Percentiles rank a stretch among this genome's conserved stretches.
phyloP scores from a whole-genome alignment of 2,797 vertebrate species.

The Sphenodon punctatus region DNA sequence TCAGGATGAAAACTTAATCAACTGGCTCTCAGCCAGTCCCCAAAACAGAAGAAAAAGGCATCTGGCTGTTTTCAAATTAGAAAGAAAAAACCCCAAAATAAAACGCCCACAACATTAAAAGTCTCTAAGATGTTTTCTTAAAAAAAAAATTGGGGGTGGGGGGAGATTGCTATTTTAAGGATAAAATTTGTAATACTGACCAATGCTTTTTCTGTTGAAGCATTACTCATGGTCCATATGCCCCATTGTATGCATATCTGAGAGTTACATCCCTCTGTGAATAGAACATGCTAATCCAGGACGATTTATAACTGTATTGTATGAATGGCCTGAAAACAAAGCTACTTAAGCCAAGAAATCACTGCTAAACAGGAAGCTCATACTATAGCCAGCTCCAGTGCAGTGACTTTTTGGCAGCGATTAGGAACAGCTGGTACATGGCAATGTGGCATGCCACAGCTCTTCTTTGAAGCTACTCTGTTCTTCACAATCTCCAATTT shows the following conservation, averaged over 20 bases:
- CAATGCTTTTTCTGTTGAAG: too few relatives aligned
- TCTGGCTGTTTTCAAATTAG: neutral
- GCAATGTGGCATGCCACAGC: too few relatives aligned
- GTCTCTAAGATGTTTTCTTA: neutral
- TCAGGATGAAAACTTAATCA: neutral
- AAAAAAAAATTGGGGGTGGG: neutral
- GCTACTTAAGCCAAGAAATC: neutral
- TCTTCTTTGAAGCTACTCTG: too few relatives aligned
- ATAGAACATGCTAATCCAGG: accelerated
- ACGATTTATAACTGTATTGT: neutral
- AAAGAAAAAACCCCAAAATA: too few relatives aligned
- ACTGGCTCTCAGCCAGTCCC: neutral
- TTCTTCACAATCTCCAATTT: too few relatives aligned
- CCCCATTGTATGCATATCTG: neutral
- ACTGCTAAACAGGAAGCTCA: neutral
- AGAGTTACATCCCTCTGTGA: neutral
- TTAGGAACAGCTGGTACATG: too few relatives aligned
- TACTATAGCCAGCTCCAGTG: neutral
- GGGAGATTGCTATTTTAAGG: too few relatives aligned
- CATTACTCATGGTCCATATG: too few relatives aligned
- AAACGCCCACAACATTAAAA: too few relatives aligned
- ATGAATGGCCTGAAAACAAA: neutral
- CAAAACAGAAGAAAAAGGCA: neutral
- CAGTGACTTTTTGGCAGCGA: too few relatives aligned
- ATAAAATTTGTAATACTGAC: too few relatives aligned